Conservation (phyloP, 2,797 vertebrate genomes). For the Tragelaphus oryx region DNA sequence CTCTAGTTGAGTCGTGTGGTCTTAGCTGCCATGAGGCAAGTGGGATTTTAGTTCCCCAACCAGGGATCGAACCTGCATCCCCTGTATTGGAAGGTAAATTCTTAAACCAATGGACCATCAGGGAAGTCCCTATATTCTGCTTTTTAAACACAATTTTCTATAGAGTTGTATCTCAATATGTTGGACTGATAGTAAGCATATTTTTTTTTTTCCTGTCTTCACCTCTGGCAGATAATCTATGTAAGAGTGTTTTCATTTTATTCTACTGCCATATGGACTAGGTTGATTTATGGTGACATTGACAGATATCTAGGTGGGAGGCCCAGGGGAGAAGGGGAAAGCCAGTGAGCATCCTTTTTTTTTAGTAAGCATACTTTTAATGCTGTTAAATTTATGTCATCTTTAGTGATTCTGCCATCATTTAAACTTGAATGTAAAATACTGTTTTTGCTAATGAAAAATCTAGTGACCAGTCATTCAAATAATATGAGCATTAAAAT, state of each 20-base stretch:
- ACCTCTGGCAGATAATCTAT: not conserved
- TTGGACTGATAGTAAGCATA: not conserved
- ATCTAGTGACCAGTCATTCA: not conserved
- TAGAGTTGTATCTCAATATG: not conserved
- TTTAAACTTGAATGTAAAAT: constrained; percentile 18
- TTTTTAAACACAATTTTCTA: constrained; percentile 23
- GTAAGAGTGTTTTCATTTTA: not conserved
- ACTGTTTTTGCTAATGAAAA: not conserved
- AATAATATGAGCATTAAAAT: not conserved
- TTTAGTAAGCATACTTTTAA: not conserved
- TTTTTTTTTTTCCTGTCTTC: not conserved
- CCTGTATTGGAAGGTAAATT: not conserved
- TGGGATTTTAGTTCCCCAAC: not conserved
- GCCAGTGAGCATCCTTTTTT: not conserved
- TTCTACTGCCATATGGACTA: not conserved
- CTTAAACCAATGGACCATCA: not conserved
- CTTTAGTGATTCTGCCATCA: constrained; percentile 35
- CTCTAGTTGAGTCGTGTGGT: not conserved
- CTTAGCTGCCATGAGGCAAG: not conserved
- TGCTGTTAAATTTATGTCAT: not conserved
- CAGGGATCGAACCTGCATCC: not conserved
- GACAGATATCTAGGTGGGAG: not conserved
- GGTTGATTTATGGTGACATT: not conserved
- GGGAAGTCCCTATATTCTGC: not conserved
- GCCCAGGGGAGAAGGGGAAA: not conserved